These are phyloP conservation scores for Tenthredo mesomela DNA, from an alignment of 2,888 invertebrate genomes.

Conservation along the genomic window DNA sequence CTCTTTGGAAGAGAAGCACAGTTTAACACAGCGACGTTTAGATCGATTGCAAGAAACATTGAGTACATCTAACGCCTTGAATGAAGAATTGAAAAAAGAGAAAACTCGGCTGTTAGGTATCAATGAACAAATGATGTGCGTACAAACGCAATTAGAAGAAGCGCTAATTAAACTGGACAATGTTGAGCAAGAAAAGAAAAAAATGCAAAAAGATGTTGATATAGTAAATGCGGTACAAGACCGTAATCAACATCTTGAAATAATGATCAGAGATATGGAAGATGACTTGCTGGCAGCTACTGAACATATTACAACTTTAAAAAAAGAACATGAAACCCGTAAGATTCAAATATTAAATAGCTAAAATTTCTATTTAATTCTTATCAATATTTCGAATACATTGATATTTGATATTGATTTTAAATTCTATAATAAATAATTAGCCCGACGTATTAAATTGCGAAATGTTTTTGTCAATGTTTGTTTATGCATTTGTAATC, in stretches of 20 bases:
- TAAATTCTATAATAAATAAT: background rate
- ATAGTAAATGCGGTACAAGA: background rate
- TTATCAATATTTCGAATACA: background rate
- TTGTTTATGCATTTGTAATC: background rate
- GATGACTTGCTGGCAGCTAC: background rate
- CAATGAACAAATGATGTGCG: background rate
- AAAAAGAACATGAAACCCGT: constrained; percentile 6
- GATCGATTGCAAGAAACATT: constrained; percentile 40
- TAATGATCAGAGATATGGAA: background rate
- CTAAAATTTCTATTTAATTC: background rate
- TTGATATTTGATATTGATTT: background rate
- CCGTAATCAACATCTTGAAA: background rate
- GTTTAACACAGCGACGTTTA: constrained; percentile 12
- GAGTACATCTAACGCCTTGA: constrained; percentile 16
- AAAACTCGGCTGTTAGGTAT: background rate
- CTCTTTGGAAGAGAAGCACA: constrained; percentile 35
- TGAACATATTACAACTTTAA: background rate
- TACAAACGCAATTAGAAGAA: background rate
- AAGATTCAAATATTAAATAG: constrained; percentile 8
- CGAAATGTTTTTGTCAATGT: background rate
- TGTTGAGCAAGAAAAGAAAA: background rate
- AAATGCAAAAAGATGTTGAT: background rate
- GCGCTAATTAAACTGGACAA: background rate
- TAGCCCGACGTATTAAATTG: background rate
- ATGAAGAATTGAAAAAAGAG: constrained; percentile 21